Evolutionary conservation across 2,797 vertebrate species (phyloP), one percentile per base, ranked within the genome.

Genomic region (Helarctos malayanus): DNA sequence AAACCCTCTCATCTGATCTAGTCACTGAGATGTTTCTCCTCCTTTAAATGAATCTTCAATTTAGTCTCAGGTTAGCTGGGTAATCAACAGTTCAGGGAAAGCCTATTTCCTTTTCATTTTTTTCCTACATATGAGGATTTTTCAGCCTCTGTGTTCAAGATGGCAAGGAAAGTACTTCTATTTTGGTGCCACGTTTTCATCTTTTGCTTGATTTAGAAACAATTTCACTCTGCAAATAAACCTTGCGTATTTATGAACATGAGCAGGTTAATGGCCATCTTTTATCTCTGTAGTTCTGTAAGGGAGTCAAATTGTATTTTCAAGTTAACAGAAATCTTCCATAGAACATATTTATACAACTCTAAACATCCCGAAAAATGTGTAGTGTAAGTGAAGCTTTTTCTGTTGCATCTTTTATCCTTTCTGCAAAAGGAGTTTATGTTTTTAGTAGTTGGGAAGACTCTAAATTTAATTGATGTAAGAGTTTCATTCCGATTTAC

Each of bases 141-240:
- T 92, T 87, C 19, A 13, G 69, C 10, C 82, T 94, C 69, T 76
- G 13, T 69, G 23, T 80, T 87, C 35, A 56, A 84, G 21, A 14
- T 79, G 59, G 9, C 11, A 96, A 92, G 18, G 14, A 81, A 91
- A 92, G 10, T 27, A 19, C 10, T 45, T 90, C 71, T 75, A 71
- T 89, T 81, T 95, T 35, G 23, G 52, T 75, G 49, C 12, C 68
- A 83, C 6, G 1, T 38, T 73, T 88, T 96, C 15, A 87, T 38
- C 29, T 65, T 87, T 89, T 89, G 5, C 54, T 95, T 90, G 68
- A 57, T 87, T 95, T 94, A 57, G 69, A 92, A 76, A 78, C 63
- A 81, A 47, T 84, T 84, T 73, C 59, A 68, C 13, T 81, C 41
- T 90, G n/a, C 41, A 94, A 86, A 90, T 5, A 52, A 56, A 91